Percentiles rank a stretch among this genome's conserved stretches.
Conservation (phyloP, 2,888 invertebrate genomes). For the Yponomeuta plumbellus region DNA sequence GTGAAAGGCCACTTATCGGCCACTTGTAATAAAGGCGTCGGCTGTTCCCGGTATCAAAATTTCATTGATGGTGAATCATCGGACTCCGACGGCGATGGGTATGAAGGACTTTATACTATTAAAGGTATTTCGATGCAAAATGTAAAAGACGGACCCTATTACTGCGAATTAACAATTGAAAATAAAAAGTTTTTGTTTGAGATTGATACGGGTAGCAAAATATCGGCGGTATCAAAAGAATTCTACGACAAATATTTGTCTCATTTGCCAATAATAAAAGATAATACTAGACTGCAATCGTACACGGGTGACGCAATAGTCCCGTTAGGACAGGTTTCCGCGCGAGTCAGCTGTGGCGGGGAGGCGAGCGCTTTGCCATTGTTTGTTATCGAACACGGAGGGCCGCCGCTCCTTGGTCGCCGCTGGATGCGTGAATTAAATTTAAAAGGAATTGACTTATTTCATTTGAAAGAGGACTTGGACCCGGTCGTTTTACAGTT, state of each 20-base stretch:
- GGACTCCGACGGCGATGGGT: too few relatives aligned
- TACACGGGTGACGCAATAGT: constrained; percentile 23
- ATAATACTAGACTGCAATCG: constrained; percentile 19
- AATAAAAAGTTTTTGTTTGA: not conserved
- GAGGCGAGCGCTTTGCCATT: constrained; percentile 9
- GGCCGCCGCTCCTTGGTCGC: constrained; percentile 25
- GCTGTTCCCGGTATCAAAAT: too few relatives aligned
- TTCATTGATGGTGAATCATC: too few relatives aligned
- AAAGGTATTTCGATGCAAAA: not conserved
- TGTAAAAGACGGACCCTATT: too few relatives aligned
- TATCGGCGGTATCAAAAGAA: constrained; percentile 23
- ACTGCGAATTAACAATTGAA: not conserved
- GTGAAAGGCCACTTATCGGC: not conserved
- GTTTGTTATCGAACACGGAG: constrained; percentile 25
- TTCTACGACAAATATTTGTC: constrained; percentile 24
- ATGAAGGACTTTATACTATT: too few relatives aligned
- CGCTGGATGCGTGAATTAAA: constrained; percentile 25
- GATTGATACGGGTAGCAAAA: constrained; percentile 26
- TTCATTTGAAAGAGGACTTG: constrained; percentile 11
- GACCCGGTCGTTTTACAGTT: constrained; percentile 7
- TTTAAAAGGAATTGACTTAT: constrained; percentile 17
- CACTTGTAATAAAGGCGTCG: not conserved
- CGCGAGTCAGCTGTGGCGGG: not conserved
- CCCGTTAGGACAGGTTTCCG: constrained; percentile 22
- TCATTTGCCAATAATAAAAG: constrained; percentile 15